Evolutionary conservation across 64 coral and sea anemone species (phyloP).

Genomic region (Cladopsammia gracilis): DNA sequence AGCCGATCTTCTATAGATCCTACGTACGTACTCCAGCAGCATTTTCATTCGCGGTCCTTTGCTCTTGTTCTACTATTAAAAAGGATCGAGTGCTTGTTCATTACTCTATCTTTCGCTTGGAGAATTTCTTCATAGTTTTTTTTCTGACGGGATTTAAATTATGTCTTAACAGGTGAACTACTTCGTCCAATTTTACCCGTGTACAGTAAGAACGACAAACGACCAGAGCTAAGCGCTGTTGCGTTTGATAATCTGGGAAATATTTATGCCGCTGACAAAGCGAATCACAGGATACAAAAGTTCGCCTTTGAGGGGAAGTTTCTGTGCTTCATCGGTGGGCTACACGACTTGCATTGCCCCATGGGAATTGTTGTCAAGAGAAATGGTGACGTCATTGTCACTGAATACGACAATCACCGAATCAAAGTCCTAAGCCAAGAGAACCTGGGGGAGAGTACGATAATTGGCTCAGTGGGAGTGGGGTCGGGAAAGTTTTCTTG

Average conservation of each 20-base stretch:
- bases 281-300: constrained; percentile 94
- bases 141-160: not conserved
- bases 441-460: constrained; percentile 40
- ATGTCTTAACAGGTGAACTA: constrained; percentile 64
- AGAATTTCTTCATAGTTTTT: not conserved
- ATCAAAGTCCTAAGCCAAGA: constrained; percentile 84
- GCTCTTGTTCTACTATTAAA: too few species aligned
- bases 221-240: constrained; percentile 78
- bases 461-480: constrained; percentile 74
- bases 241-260: constrained; percentile 59
- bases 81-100: too few species aligned
- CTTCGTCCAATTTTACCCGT: constrained; percentile 92
- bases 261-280: constrained; percentile 84
- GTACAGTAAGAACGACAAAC: constrained; percentile 85
- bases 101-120: too few species aligned
- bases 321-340: constrained; percentile 82
- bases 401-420: constrained; percentile 79
- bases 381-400: constrained; percentile 80
- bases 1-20: too few species aligned
- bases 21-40: too few species aligned
- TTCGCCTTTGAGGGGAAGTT: constrained; percentile 87
- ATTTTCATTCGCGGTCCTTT: too few species aligned
- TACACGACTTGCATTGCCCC: constrained; percentile 76
- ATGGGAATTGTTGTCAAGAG: constrained; percentile 79
- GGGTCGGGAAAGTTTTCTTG: constrained; percentile 80